phyloP scores from a whole-genome alignment of 1,140 invertebrate species.

The Nilaparvata lugens region DNA sequence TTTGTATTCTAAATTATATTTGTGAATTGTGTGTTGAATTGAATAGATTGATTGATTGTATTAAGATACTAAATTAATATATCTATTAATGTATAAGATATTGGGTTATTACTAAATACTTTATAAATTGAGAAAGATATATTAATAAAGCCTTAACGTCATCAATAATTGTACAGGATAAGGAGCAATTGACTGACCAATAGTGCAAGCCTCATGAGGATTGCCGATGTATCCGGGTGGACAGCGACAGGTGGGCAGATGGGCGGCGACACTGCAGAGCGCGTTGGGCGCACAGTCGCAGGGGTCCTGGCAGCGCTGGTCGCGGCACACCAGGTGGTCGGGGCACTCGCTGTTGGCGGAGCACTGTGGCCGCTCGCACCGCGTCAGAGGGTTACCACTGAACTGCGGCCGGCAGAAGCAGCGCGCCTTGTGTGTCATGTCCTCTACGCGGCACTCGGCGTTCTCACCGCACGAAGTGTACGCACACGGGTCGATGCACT shows the following conservation, averaged over 20 bases:
- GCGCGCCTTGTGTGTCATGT: slow-evolving; percentile 59
- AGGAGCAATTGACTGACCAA: slow-evolving; percentile 42
- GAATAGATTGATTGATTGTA: too few species aligned
- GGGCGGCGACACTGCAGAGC: slow-evolving; percentile 65
- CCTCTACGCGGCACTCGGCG: slow-evolving; percentile 61
- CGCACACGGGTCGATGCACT: slow-evolving; percentile 72
- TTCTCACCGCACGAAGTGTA: slow-evolving; percentile 73
- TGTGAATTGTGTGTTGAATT: too few species aligned
- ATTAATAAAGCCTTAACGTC: too few species aligned
- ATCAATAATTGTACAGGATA: too few species aligned
- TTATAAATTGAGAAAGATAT: too few species aligned
- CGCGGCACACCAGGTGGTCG: slow-evolving; percentile 60
- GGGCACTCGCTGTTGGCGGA: slow-evolving; percentile 60
- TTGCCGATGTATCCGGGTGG: slow-evolving; percentile 73
- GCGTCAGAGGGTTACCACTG: slow-evolving; percentile 61
- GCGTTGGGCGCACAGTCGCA: slow-evolving; percentile 63
- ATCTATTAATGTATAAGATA: too few species aligned
- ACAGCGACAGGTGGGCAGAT: slow-evolving; percentile 68
- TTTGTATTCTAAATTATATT: too few species aligned
- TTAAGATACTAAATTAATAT: too few species aligned
- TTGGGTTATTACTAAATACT: too few species aligned
- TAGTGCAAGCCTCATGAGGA: slow-evolving; percentile 53
- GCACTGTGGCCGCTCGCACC: slow-evolving; percentile 71
- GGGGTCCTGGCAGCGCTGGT: slow-evolving; percentile 66
- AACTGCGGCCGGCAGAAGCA: slow-evolving; percentile 71